These are phyloP conservation scores for Scaptomyza flava DNA, from an alignment of 2,888 invertebrate genomes.

Conservation along the genomic window DNA sequence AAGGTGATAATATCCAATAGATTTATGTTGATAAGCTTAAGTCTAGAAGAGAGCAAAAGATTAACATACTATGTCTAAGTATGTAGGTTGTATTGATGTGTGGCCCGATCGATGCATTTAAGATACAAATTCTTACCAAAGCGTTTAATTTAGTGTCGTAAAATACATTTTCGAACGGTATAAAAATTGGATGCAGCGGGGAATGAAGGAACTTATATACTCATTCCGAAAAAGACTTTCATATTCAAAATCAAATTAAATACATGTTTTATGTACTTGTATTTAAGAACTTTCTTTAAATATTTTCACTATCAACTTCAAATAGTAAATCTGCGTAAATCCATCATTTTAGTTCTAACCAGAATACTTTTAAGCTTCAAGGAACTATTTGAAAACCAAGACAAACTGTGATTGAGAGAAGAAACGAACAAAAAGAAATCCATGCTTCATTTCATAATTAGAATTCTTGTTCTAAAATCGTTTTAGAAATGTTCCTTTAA, in stretches of 20 bases:
- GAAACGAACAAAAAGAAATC: background rate
- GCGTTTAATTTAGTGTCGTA: constrained; percentile 26
- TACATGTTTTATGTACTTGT: no score
- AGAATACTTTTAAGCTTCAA: no score
- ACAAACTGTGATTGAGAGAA: no score
- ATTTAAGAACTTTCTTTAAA: background rate
- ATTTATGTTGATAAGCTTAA: constrained; percentile 58
- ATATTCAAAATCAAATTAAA: background rate
- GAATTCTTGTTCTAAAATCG: background rate
- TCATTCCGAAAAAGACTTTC: background rate
- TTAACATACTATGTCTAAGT: constrained; percentile 41
- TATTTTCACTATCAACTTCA: background rate
- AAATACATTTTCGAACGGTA: constrained; percentile 7
- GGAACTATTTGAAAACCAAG: no score
- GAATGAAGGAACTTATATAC: no score
- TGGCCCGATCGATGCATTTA: constrained; percentile 1
- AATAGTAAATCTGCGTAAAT: no score
- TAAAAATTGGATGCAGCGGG: background rate
- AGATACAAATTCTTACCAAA: constrained; percentile 28
- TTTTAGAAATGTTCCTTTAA: background rate
- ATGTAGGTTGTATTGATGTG: constrained; percentile 11
- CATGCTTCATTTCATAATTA: background rate
- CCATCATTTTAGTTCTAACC: background rate
- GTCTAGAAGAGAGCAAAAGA: constrained; percentile 34
- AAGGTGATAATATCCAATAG: constrained; percentile 42